Evolutionary conservation across 2,113 vertebrate species (phyloP).

Genomic region (Carollia perspicillata): DNA sequence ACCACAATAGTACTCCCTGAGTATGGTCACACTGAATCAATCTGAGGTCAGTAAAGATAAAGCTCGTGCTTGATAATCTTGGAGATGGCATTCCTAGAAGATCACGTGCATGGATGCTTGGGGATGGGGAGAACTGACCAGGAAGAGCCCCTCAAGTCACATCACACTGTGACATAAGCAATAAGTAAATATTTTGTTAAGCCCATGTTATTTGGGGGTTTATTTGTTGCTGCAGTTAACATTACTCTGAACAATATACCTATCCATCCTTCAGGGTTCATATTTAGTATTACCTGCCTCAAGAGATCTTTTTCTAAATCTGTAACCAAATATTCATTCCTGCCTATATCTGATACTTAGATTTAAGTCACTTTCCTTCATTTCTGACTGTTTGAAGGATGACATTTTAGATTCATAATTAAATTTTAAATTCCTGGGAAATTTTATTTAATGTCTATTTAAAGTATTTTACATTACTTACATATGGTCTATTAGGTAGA

Average conservation of each 20-base stretch:
- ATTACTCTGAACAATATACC: not conserved
- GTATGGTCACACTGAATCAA: not conserved
- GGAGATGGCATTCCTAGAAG: not conserved
- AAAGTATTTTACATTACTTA: not conserved
- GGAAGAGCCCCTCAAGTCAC: not conserved
- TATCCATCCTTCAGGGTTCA: not conserved
- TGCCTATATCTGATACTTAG: not conserved
- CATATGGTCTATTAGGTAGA: not conserved
- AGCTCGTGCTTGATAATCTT: not conserved
- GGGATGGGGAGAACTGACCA: not conserved
- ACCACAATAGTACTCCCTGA: not conserved
- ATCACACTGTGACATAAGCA: not conserved
- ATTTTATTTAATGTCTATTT: conserved; percentile 5
- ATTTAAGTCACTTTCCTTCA: not conserved
- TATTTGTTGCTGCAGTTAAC: not conserved
- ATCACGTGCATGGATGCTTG: not conserved
- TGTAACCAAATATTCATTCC: conserved; percentile 2
- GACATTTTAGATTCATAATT: conserved; percentile 38
- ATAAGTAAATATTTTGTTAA: not conserved
- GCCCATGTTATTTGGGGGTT: not conserved
- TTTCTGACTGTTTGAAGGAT: not conserved
- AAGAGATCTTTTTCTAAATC: not conserved
- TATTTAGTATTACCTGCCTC: not conserved
- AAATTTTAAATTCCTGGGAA: conserved; percentile 32
- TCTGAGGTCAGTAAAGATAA: not conserved